phyloP scores from a whole-genome alignment of 1,140 invertebrate species.

The Ostrea edulis region DNA sequence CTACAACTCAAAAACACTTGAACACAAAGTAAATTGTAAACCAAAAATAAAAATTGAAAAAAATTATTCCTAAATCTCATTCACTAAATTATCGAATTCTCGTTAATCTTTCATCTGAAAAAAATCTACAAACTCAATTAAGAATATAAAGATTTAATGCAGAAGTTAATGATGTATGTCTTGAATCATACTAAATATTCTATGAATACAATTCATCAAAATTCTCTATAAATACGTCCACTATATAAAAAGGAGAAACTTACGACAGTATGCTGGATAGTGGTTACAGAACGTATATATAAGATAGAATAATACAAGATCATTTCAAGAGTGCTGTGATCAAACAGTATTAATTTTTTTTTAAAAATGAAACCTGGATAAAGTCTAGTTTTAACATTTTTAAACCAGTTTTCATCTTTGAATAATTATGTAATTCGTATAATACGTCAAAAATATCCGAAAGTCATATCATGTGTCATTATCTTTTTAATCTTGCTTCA shows the following conservation, averaged over 20 bases:
- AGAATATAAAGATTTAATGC: too few species aligned
- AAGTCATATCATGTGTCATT: too few species aligned
- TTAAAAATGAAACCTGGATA: neutral
- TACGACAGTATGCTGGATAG: neutral
- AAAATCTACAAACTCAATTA: neutral
- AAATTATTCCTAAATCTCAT: neutral
- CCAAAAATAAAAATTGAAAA: neutral
- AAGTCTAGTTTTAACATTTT: neutral
- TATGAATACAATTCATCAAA: neutral
- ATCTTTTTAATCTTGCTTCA: neutral
- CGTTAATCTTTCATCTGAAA: neutral
- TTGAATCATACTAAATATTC: neutral
- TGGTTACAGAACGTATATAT: neutral
- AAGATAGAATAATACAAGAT: neutral
- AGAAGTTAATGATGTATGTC: neutral
- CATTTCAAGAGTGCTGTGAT: neutral
- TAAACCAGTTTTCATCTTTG: neutral
- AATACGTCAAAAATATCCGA: too few species aligned
- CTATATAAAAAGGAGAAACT: neutral
- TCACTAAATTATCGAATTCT: neutral
- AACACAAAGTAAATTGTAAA: neutral
- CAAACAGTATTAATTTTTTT: neutral
- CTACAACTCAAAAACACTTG: neutral
- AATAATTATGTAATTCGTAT: neutral
- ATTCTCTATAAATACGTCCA: neutral